These are phyloP conservation scores for Bruchidius siliquastri DNA, from an alignment of 2,888 invertebrate genomes.

Conservation along the genomic window DNA sequence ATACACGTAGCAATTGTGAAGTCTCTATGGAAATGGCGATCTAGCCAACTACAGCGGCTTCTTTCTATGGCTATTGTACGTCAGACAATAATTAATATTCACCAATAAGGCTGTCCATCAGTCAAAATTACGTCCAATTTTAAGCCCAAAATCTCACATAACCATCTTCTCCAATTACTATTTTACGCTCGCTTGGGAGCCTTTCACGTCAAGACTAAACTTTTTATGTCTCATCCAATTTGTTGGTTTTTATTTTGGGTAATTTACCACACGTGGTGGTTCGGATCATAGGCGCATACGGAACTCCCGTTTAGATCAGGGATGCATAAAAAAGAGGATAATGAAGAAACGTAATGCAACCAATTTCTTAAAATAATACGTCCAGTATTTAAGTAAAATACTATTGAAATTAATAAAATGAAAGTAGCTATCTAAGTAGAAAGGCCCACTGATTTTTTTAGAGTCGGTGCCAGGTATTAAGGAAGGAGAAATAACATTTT, in stretches of 20 bases:
- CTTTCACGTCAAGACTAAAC: slow-evolving; percentile 18
- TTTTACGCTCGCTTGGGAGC: slow-evolving; percentile 24
- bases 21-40: too few species aligned
- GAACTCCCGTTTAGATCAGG: neutral
- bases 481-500: too few species aligned
- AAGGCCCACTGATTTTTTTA: too few species aligned
- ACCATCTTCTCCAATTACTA: slow-evolving; percentile 22
- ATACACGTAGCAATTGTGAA: too few species aligned
- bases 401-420: too few species aligned
- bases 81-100: neutral
- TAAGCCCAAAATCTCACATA: slow-evolving; percentile 17
- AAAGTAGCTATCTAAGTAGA: too few species aligned
- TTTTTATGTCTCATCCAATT: slow-evolving; percentile 24
- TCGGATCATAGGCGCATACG: neutral
- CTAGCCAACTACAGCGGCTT: neutral
- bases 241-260: slow-evolving; percentile 21
- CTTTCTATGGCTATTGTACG: neutral
- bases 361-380: too few species aligned
- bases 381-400: too few species aligned
- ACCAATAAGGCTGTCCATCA: neutral
- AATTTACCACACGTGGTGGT: slow-evolving; percentile 16
- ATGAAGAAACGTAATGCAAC: too few species aligned
- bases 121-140: slow-evolving; percentile 10
- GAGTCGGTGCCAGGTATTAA: too few species aligned
- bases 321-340: too few species aligned